phyloP scores from a whole-genome alignment of 1,140 invertebrate species.

The Muscidifurax raptorellus region DNA sequence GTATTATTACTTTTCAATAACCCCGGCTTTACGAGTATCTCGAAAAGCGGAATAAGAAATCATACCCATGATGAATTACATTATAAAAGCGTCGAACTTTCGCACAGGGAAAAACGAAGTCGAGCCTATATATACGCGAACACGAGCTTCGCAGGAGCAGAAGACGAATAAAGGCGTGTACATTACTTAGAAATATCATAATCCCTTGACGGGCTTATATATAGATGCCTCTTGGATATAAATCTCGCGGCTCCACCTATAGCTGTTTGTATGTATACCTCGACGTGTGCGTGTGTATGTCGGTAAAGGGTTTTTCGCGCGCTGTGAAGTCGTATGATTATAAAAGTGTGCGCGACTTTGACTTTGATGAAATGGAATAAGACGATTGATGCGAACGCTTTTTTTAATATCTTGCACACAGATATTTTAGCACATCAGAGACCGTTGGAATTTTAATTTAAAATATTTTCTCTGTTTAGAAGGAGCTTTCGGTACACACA shows the following conservation, averaged over 20 bases:
- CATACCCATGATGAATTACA: no score
- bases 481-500: no score
- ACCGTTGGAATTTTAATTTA: not conserved
- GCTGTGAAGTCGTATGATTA: slow-evolving; percentile 25
- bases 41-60: no score
- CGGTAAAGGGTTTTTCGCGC: slow-evolving; percentile 23
- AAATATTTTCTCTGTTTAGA: not conserved
- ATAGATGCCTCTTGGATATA: slow-evolving; percentile 17
- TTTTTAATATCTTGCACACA: no score
- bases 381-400: not conserved
- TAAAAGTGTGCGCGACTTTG: not conserved
- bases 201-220: slow-evolving; percentile 42
- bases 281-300: not conserved
- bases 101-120: no score
- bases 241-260: slow-evolving; percentile 34
- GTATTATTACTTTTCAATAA: no score
- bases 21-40: no score
- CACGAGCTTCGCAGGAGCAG: not conserved
- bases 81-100: no score
- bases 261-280: not conserved
- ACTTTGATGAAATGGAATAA: slow-evolving; percentile 15
- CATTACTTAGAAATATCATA: slow-evolving; percentile 64
- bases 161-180: slow-evolving; percentile 21
- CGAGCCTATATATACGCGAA: no score
- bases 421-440: not conserved